Conservation (phyloP, 53 echinoderm and acorn worm genomes). For the Holothuria leucospilota region DNA sequence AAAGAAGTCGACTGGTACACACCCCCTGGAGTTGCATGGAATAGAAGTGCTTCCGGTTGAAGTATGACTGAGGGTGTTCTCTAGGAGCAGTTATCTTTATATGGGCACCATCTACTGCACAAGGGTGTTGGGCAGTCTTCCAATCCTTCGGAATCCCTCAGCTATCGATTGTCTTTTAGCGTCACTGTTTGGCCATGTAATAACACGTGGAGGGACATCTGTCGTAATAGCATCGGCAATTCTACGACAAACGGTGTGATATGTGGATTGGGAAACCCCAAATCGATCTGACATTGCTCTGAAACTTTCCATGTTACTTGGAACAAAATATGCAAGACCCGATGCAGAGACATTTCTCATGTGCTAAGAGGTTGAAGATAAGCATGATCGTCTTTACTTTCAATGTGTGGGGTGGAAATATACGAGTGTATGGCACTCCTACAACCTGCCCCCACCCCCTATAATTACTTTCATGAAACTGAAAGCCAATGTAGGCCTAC, state of each 20-base stretch:
- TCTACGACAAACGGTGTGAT: conserved; percentile 8
- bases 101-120: conserved; percentile 24
- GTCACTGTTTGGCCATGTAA: neutral
- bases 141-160: conserved; percentile 4
- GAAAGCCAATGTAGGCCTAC: too few relatives aligned
- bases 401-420: too few relatives aligned
- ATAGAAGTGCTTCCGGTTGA: conserved; percentile 6
- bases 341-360: too few relatives aligned
- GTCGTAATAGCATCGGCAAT: neutral
- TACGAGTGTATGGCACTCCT: too few relatives aligned
- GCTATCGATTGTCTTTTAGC: neutral
- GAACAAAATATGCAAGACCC: too few relatives aligned
- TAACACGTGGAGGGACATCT: conserved; percentile 3
- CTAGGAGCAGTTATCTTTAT: conserved; percentile 10
- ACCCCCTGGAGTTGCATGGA: conserved; percentile 14
- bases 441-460: too few relatives aligned
- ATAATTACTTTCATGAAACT: too few relatives aligned
- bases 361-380: neutral
- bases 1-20: neutral
- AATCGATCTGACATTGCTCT: too few relatives aligned
- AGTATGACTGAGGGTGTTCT: neutral
- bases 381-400: too few relatives aligned
- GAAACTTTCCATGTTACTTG: too few relatives aligned
- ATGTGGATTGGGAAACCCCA: conserved; percentile 4
- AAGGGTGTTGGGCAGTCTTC: conserved; percentile 1